Evolutionary conservation across 2,113 vertebrate genomes (phyloP), one percentile per base, ranked within the genome.

Genomic region (Corythaeola cristata): DNA sequence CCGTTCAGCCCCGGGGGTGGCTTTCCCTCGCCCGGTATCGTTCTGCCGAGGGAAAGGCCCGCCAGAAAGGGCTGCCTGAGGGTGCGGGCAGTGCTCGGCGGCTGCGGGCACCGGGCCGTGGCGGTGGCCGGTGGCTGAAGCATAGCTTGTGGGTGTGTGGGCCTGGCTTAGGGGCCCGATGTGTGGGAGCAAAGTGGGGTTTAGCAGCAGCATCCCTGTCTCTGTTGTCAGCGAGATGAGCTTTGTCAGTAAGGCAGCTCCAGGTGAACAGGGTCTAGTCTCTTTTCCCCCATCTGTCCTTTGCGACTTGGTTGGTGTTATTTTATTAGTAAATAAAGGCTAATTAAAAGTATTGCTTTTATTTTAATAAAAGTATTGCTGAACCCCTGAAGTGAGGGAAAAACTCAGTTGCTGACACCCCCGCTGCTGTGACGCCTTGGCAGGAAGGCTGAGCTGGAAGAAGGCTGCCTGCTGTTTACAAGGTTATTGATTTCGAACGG

Each of bases 221-320:
- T 18, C 27, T 13, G 7, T 19, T 9, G 20, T 9, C 12, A 12
- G 47, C 7, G 13, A 62, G 53, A 30, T 10, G 16, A 9, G 53
- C 53, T 32, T 5, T 21, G 11, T 15, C 53, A 2, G 58, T 3
- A 4, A 11, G 59, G 81, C 33, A 5, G 23, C 35, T 24, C 3
- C 23, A 5, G 63, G 55, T 8, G 76, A 41, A 16, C 15, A 3
- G 53, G 9, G 13, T n/a, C 20, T 50, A 0, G 47, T 19, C 27
- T 11, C 35, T 33, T 21, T 11, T 30, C 30, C 26, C 19, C 14
- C 28, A 0, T 0, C 58, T 11, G 58, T 2, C 64, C 69, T 47
- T 52, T 45, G 32, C 37, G 0, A 3, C 67, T 59, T 58, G 4
- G 1, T 22, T 23, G 14, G 5, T 1, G 5, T 26, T 14, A 2